A percentile compares a stretch with the other conserved stretches of the same genome.
Evolutionary conservation across 1,140 invertebrate species (phyloP).

Genomic region (Carcinoscorpius rotundicauda): DNA sequence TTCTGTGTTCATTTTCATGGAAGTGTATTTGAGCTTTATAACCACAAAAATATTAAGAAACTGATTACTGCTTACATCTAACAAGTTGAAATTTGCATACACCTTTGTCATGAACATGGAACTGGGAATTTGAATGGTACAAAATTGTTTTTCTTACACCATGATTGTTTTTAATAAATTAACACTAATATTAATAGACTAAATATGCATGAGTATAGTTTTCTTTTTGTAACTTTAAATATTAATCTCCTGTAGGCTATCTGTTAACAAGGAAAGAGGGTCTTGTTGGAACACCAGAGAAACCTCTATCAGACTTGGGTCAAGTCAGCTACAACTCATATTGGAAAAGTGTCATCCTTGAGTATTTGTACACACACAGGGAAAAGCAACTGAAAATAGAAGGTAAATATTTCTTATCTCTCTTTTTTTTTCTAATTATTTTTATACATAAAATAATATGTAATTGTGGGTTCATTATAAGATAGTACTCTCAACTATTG

Average conservation of each 20-base stretch:
- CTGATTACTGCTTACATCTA: no score
- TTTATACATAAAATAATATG: no score
- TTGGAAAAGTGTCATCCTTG: conserved; percentile 85
- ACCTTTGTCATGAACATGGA: no score
- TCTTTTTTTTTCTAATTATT: not conserved
- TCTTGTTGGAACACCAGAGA: conserved; percentile 91
- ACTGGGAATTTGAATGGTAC: no score
- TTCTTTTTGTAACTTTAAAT: not conserved
- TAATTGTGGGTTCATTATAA: no score
- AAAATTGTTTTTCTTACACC: no score
- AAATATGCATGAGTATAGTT: not conserved
- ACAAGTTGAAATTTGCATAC: no score
- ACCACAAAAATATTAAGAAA: no score
- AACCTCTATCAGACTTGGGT: conserved; percentile 90
- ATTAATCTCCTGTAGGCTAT: conserved; percentile 16
- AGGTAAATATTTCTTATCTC: conserved; percentile 7
- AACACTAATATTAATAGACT: not conserved
- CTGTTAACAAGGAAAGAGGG: conserved; percentile 31
- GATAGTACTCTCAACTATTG: no score
- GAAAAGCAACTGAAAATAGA: conserved; percentile 16
- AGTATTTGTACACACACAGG: conserved; percentile 13
- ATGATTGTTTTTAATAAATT: not conserved
- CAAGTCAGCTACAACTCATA: conserved; percentile 91
- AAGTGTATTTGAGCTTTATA: no score
- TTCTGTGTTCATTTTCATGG: no score